These are phyloP conservation scores for Drosophila siamana DNA, from an alignment of 2,888 invertebrate genomes.

Conservation along the genomic window DNA sequence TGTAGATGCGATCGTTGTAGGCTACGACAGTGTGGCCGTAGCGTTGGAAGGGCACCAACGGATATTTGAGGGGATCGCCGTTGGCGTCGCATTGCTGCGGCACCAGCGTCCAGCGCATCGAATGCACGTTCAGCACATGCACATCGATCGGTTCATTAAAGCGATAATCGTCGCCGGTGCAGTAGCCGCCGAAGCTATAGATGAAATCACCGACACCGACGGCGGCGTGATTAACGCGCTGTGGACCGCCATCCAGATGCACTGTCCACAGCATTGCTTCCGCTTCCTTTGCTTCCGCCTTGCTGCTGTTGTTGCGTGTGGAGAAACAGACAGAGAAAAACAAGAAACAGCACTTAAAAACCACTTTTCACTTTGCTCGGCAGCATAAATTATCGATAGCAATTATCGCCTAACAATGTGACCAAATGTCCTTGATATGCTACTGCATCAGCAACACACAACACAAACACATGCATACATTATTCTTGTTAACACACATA, in stretches of 20 bases:
- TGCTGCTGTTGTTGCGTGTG: not conserved
- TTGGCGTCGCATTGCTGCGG: slow-evolving; percentile 86
- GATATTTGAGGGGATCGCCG: slow-evolving; percentile 85
- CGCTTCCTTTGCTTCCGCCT: slow-evolving; percentile 12
- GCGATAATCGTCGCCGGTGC: slow-evolving; percentile 91
- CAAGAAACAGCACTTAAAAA: not conserved
- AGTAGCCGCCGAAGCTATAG: slow-evolving; percentile 96
- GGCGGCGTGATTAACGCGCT: slow-evolving; percentile 96
- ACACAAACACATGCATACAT: not conserved
- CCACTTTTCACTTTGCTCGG: not conserved
- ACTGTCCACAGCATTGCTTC: slow-evolving; percentile 93
- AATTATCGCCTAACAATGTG: not conserved
- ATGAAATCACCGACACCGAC: slow-evolving; percentile 92
- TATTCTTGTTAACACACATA: not conserved
- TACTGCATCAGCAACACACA: not conserved
- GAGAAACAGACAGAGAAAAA: not conserved
- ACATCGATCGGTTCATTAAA: slow-evolving; percentile 93
- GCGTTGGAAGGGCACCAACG: slow-evolving; percentile 90
- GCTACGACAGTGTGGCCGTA: slow-evolving; percentile 97
- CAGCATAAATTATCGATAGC: not conserved
- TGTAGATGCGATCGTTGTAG: slow-evolving; percentile 89
- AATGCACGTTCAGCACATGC: slow-evolving; percentile 92
- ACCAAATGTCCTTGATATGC: slow-evolving; percentile 2
- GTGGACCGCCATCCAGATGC: slow-evolving; percentile 95
- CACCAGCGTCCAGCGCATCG: slow-evolving; percentile 87